Evolutionary conservation across 2,113 vertebrate genomes (phyloP).

Genomic region (Petroica traversi): DNA sequence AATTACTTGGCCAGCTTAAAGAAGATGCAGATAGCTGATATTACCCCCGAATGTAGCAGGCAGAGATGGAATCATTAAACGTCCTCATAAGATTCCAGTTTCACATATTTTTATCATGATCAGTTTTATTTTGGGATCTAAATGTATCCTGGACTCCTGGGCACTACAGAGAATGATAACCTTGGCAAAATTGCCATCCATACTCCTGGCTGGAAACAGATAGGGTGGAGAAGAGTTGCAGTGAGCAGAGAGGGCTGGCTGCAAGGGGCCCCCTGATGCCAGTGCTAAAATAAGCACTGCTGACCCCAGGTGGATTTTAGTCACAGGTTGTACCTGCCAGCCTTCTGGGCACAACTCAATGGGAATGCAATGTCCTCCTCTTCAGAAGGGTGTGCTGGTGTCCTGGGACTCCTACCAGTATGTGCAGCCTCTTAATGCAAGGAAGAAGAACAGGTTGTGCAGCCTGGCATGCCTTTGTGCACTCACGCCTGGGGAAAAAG

Average conservation of each 20-base stretch:
- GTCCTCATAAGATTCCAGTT: constrained; percentile 43
- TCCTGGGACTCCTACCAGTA: neutral
- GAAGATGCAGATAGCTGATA: constrained; percentile 23
- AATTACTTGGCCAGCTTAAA: constrained; percentile 59
- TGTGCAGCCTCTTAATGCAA: neutral
- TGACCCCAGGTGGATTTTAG: neutral
- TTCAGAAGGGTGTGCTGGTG: neutral
- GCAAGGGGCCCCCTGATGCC: neutral
- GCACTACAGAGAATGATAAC: constrained; percentile 37
- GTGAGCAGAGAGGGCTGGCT: neutral
- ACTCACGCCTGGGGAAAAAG: neutral
- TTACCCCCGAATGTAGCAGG: constrained; percentile 24
- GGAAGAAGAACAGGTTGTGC: neutral
- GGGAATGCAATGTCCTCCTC: neutral
- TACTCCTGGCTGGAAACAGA: neutral
- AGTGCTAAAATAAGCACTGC: neutral
- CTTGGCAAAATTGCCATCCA: constrained; percentile 33
- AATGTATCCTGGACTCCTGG: constrained; percentile 42
- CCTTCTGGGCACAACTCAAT: neutral
- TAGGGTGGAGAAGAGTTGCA: neutral
- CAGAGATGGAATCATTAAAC: constrained; percentile 57
- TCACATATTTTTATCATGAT: constrained; percentile 64
- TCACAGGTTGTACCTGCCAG: neutral
- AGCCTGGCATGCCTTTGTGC: neutral
- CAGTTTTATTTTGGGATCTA: constrained; percentile 36